Percentiles rank a stretch among this genome's conserved stretches.
Conservation (phyloP, 2,888 invertebrate genomes). For the Deroplatys truncata region DNA sequence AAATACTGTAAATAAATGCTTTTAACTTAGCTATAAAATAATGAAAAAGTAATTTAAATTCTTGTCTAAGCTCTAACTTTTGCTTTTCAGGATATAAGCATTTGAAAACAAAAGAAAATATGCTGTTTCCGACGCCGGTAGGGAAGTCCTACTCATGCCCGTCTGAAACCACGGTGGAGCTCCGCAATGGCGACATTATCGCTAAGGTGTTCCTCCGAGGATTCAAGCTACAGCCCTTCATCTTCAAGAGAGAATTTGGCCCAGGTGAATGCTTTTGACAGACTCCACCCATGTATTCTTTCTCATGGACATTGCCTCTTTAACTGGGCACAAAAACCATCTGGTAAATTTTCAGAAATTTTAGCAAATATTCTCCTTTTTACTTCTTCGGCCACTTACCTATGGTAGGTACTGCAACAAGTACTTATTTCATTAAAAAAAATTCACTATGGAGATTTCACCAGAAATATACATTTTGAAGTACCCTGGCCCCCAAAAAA, state of each 20-base stretch:
- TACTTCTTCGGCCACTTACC: too few species aligned
- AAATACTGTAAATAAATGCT: too few species aligned
- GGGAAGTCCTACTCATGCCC: conserved; percentile 79
- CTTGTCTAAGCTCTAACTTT: too few species aligned
- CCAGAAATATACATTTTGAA: too few species aligned
- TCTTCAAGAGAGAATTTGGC: conserved; percentile 75
- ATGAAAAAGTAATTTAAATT: too few species aligned
- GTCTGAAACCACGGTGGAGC: conserved; percentile 58
- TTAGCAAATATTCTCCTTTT: neutral
- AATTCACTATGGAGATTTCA: too few species aligned
- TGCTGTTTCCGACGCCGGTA: conserved; percentile 80
- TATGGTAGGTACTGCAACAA: too few species aligned
- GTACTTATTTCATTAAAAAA: too few species aligned
- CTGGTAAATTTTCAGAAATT: neutral
- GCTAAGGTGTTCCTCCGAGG: conserved; percentile 59
- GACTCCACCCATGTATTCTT: neutral
- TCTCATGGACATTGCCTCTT: neutral
- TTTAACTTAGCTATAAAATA: too few species aligned
- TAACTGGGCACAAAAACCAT: neutral
- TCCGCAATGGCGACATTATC: conserved; percentile 47
- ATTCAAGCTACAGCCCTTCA: conserved; percentile 80
- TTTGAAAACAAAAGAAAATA: conserved; percentile 32
- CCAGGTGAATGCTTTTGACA: conserved; percentile 41
- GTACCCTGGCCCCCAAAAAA: too few species aligned
- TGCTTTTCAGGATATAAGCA: neutral